These are phyloP conservation scores for Neolamprologus toae DNA, from an alignment of 2,113 vertebrate species.

Conservation along the genomic window DNA sequence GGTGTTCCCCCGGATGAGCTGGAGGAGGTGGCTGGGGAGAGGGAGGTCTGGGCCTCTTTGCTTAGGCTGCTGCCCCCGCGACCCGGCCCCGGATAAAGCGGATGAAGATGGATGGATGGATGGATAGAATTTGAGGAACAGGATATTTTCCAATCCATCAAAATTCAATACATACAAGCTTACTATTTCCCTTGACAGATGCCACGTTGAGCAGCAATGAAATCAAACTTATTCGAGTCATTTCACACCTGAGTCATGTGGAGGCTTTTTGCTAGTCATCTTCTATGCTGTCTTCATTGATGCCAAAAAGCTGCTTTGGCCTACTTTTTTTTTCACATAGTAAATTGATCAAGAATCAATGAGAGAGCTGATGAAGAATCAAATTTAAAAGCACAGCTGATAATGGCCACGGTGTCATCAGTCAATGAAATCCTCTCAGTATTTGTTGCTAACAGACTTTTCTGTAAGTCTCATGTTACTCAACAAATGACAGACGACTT, in stretches of 20 bases:
- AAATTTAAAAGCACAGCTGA: fast-evolving
- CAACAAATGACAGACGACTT: background rate
- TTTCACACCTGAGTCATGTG: background rate
- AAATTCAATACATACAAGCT: background rate
- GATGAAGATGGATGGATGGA: no score
- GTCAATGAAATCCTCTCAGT: background rate
- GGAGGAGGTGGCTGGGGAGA: no score
- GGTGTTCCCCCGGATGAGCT: no score
- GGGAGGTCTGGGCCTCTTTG: no score
- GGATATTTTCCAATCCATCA: background rate
- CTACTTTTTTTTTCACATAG: background rate
- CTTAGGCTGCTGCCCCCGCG: no score
- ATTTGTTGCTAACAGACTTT: background rate
- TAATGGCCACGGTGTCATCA: background rate
- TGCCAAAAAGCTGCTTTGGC: fast-evolving
- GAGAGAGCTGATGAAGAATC: background rate
- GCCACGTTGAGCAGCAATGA: fast-evolving
- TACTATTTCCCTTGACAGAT: background rate
- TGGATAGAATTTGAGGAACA: background rate
- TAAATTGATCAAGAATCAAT: background rate
- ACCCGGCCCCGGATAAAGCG: no score
- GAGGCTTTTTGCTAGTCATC: background rate
- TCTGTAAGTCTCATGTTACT: background rate
- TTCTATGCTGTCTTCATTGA: background rate
- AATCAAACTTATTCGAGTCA: background rate